Percentiles rank a stretch among this genome's conserved stretches.
Evolutionary conservation across 2,888 invertebrate genomes (phyloP).

Genomic region (Amaurobius ferox): DNA sequence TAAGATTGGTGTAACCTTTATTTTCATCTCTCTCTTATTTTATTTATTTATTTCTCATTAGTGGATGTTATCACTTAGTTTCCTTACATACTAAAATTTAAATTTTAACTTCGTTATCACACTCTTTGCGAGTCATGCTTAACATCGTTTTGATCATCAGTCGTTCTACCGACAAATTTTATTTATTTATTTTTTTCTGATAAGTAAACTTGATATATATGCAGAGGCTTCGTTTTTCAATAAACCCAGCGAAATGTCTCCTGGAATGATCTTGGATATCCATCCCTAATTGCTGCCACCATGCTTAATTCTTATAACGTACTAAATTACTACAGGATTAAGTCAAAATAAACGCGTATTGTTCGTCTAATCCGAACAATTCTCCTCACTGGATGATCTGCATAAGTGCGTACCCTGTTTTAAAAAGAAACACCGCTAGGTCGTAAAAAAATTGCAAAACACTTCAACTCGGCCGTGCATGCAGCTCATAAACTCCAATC

Average conservation of each 20-base stretch:
- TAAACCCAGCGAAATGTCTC: background rate
- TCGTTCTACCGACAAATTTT: too few species aligned
- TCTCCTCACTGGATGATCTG: conserved; percentile 17
- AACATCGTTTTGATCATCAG: too few species aligned
- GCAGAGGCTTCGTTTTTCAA: too few species aligned
- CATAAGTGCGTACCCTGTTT: conserved; percentile 14
- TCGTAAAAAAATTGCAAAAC: conserved; percentile 1
- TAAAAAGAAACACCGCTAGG: conserved; percentile 8
- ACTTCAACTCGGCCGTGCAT: conserved; percentile 43
- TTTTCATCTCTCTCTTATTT: too few species aligned
- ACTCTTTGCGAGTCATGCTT: too few species aligned
- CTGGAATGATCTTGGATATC: background rate
- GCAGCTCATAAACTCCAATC: conserved; percentile 57
- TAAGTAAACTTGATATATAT: too few species aligned
- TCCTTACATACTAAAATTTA: too few species aligned
- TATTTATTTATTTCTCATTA: too few species aligned
- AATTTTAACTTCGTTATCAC: too few species aligned
- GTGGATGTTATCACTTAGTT: too few species aligned
- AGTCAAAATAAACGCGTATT: conserved; percentile 23
- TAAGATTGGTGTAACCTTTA: too few species aligned
- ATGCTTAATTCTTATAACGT: background rate
- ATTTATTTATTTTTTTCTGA: too few species aligned
- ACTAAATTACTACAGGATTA: conserved; percentile 21
- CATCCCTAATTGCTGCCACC: background rate
- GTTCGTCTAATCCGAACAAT: conserved; percentile 12